Evolutionary conservation across 2,113 vertebrate species (phyloP).

Genomic region (Talpa occidentalis): DNA sequence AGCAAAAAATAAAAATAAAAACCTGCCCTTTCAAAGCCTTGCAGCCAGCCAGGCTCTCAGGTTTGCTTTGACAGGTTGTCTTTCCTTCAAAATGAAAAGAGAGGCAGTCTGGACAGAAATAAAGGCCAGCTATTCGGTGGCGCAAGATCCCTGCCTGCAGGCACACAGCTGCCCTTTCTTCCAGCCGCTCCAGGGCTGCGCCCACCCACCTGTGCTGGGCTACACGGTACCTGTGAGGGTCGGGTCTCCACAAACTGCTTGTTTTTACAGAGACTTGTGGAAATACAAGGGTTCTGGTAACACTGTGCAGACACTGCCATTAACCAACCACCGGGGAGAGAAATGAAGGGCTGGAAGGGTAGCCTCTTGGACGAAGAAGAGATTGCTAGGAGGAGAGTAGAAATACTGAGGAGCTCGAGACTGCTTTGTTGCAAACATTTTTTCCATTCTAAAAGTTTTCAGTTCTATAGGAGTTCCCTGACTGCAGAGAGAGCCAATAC

Average conservation of each 20-base stretch:
- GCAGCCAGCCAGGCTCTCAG: slow-evolving; percentile 28
- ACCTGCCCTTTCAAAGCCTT: slow-evolving; percentile 59
- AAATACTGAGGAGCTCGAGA: not conserved
- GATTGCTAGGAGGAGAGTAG: slow-evolving; percentile 9
- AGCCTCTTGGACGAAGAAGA: not conserved
- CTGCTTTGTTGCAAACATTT: not conserved
- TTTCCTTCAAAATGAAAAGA: slow-evolving; percentile 57
- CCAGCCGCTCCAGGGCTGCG: too few relatives aligned
- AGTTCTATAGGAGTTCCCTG: not conserved
- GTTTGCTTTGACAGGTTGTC: slow-evolving; percentile 75
- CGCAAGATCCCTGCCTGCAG: not conserved
- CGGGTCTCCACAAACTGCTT: not conserved
- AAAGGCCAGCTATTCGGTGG: slow-evolving; percentile 60
- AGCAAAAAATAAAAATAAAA: slow-evolving; percentile 28
- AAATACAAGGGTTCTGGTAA: slow-evolving; percentile 22
- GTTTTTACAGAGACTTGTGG: slow-evolving; percentile 6
- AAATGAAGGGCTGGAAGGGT: not conserved
- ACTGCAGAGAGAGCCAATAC: not conserved
- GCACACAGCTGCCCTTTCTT: not conserved
- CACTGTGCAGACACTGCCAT: not conserved
- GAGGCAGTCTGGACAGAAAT: slow-evolving; percentile 2
- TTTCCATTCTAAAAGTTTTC: not conserved
- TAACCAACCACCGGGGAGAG: slow-evolving; percentile 34
- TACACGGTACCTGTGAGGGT: rapidly evolving
- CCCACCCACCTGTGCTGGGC: not conserved